phyloP scores from a whole-genome alignment of 2,113 vertebrate species.

The Microtus pennsylvanicus region DNA sequence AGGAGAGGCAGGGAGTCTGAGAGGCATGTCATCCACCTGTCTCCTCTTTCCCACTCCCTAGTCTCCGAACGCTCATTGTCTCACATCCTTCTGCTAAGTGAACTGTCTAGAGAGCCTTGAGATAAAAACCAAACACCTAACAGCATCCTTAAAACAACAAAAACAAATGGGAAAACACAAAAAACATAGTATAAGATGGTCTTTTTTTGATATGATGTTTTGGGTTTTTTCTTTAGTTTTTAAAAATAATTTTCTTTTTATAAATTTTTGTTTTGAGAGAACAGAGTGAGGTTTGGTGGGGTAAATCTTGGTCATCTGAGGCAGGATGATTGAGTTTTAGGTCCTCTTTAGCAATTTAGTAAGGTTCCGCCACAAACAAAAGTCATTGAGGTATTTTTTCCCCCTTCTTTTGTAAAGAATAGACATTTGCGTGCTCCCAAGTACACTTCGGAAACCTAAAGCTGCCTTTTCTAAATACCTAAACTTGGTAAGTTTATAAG shows the following conservation, averaged over 20 bases:
- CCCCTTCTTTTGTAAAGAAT: neutral
- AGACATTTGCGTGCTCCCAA: neutral
- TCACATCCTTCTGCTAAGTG: neutral
- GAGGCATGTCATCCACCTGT: fast-evolving
- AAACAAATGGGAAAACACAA: neutral
- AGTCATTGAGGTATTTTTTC: neutral
- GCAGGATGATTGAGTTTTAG: neutral
- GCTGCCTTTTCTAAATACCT: constrained; percentile 1
- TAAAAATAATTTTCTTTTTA: neutral
- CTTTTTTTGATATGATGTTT: neutral
- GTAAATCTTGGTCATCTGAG: neutral
- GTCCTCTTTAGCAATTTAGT: neutral
- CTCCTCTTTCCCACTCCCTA: no score
- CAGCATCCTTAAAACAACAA: neutral
- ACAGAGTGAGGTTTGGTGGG: neutral
- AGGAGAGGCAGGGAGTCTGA: neutral
- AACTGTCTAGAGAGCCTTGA: neutral
- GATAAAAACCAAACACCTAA: neutral
- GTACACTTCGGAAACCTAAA: constrained; percentile 28
- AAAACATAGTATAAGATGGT: neutral
- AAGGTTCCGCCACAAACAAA: neutral
- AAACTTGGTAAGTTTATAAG: constrained; percentile 5
- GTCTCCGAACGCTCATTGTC: neutral
- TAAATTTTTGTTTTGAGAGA: neutral
- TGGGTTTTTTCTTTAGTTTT: neutral